Evolutionary conservation across 2,113 vertebrate genomes (phyloP).

Genomic region (Percina caprodes): DNA sequence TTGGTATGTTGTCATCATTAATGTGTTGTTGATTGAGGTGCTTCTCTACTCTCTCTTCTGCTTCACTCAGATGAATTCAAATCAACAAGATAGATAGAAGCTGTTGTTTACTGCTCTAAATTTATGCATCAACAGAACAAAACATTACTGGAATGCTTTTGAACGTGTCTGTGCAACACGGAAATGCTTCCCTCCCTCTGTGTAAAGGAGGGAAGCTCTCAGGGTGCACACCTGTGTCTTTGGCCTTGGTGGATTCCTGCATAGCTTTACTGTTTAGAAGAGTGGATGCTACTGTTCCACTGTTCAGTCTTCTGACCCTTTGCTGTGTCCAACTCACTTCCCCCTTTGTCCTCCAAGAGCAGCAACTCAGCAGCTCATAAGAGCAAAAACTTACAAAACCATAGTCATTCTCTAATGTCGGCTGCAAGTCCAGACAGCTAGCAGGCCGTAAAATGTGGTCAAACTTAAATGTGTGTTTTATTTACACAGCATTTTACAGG

Average conservation of each 20-base stretch:
- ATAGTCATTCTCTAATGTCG: slow-evolving; percentile 29
- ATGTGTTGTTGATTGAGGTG: neutral
- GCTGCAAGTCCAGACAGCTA: slow-evolving; percentile 43
- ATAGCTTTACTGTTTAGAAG: slow-evolving; percentile 25
- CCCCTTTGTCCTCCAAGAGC: slow-evolving; percentile 24
- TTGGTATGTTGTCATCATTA: slow-evolving; percentile 17
- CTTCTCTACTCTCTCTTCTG: no score
- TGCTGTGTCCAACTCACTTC: slow-evolving; percentile 12
- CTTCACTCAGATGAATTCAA: slow-evolving; percentile 29
- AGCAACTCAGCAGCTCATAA: slow-evolving; percentile 4
- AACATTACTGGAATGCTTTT: slow-evolving; percentile 75
- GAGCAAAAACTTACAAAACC: slow-evolving; percentile 15
- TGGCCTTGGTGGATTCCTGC: slow-evolving; percentile 66
- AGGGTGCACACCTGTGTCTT: slow-evolving; percentile 63
- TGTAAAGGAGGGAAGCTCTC: slow-evolving; percentile 59
- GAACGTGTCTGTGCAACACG: slow-evolving; percentile 70
- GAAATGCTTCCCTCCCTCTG: slow-evolving; percentile 50
- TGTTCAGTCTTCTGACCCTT: slow-evolving; percentile 20
- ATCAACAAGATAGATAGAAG: slow-evolving; percentile 25
- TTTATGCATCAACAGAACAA: slow-evolving; percentile 60
- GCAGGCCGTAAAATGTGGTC: slow-evolving; percentile 28
- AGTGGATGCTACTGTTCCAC: slow-evolving; percentile 28
- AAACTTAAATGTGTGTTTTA: slow-evolving; percentile 45
- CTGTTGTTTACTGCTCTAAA: slow-evolving; percentile 63
- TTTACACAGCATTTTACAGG: slow-evolving; percentile 31